Evolutionary conservation across 2,888 invertebrate genomes (phyloP), one percentile per base, ranked within the genome.

Genomic region (Harpalus rufipes): DNA sequence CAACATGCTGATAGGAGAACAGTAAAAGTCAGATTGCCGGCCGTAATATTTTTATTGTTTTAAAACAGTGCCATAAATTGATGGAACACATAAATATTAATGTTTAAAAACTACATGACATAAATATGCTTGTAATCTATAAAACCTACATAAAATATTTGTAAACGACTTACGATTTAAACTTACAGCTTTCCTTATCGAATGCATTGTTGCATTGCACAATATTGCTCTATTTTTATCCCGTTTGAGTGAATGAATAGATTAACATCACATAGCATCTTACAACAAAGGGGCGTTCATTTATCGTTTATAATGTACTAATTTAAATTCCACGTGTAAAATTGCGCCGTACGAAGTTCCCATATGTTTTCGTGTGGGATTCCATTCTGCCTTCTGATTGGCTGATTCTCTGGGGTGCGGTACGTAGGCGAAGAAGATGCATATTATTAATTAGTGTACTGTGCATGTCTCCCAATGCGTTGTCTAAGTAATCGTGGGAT

Each of bases 41-140:
- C 41, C 72, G 44, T 74, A 74, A 74, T 74, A 74, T 74, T 74
- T 74, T 74, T 74, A 74, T 74, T 74, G 72, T 74, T 74, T 74
- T 44, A 44, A 74, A 82, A 72, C 81, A 72, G 56, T 25, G 72
- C 12, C 82, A 82, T 82, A 72, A 82, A 82, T 82, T 82, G 56
- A 72, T 72, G 72, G 82, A 56, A 72, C 82, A 72, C 72, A 82
- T 82, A 82, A 82, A 82, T 82, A 82, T 82, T 82, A 82, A 82
- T 82, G 82, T 58, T 82, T 44, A 25, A 41, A 81, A 56, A 68
- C 51, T 51, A 21, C 72, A 82, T 58, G 82, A 82, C 72, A 58
- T 72, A 58, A 72, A 82, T 82, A 72, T 25, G 56, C 58, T 58
- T 68, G 82, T 82, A 82, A 82, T 68, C 56, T 39, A 72, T 82